Evolutionary conservation across 2,888 invertebrate species (phyloP).

Genomic region (Sarcophaga variegata): DNA sequence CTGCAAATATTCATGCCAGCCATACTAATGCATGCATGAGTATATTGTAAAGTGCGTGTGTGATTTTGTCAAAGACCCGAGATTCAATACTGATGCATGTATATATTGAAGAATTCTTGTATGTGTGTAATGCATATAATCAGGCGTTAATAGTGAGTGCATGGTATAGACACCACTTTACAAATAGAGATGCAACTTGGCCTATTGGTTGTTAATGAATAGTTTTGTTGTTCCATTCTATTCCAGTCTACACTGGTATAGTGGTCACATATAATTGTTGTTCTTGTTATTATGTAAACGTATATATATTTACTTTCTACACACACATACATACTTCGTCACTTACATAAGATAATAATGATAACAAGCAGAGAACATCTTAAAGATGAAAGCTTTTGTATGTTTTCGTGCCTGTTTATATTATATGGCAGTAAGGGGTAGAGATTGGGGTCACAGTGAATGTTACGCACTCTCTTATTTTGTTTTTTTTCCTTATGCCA

Average conservation of each 20-base stretch:
- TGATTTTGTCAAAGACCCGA: background rate
- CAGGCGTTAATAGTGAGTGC: background rate
- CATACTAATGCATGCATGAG: background rate
- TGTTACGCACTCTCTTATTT: background rate
- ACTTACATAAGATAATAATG: background rate
- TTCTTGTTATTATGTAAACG: constrained; percentile 31
- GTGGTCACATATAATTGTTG: background rate
- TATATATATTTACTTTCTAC: constrained; percentile 6
- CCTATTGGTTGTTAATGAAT: constrained; percentile 45
- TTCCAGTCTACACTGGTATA: background rate
- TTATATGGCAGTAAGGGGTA: background rate
- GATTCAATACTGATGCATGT: background rate
- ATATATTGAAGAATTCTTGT: background rate
- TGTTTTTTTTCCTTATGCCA: constrained; percentile 26
- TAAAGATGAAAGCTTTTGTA: background rate
- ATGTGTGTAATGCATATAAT: background rate
- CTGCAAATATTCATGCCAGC: background rate
- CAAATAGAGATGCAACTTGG: background rate
- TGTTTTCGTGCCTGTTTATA: background rate
- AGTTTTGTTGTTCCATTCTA: background rate
- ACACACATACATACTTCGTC: constrained; percentile 7
- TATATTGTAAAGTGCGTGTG: background rate
- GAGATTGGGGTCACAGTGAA: background rate
- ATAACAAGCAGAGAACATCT: background rate
- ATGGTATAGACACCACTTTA: background rate